phyloP scores from a whole-genome alignment of 2,888 invertebrate genomes.

The Alloscopus bannaensis region DNA sequence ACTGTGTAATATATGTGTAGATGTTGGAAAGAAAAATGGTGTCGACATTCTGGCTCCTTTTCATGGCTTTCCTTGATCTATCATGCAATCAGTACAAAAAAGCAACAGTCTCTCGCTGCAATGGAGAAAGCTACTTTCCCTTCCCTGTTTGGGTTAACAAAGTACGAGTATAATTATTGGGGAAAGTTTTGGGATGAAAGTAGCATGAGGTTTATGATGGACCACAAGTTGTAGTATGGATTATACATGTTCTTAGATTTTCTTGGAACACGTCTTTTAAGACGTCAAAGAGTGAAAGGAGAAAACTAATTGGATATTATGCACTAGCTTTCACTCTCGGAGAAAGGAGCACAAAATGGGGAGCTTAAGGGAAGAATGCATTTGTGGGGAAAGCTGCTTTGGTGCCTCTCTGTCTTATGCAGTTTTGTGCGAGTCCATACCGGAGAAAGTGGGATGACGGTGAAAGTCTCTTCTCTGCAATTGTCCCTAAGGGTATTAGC shows the following conservation, averaged over 20 bases:
- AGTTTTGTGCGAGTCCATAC: too few species aligned
- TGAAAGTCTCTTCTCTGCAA: too few species aligned
- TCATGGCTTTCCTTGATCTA: background rate
- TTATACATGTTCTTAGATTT: background rate
- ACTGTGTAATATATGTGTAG: too few species aligned
- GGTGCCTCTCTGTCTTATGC: background rate
- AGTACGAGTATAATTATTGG: background rate
- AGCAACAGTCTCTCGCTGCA: background rate
- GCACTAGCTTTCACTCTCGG: background rate
- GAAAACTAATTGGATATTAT: slow-evolving; percentile 17
- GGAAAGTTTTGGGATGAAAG: background rate
- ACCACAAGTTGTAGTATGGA: background rate
- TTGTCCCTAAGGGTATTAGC: too few species aligned
- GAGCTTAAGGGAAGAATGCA: background rate
- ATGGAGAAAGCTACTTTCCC: slow-evolving; percentile 2
- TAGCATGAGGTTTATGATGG: background rate
- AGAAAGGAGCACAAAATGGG: background rate
- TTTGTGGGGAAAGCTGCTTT: background rate
- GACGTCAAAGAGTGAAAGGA: background rate
- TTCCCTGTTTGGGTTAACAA: background rate
- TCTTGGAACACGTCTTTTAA: background rate
- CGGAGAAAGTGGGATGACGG: too few species aligned
- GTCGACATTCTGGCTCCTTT: slow-evolving; percentile 34
- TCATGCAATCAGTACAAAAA: background rate
- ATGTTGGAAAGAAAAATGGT: slow-evolving; percentile 1